phyloP scores from a whole-genome alignment of 2,888 invertebrate species.

The Cyrtodaria siliqua region DNA sequence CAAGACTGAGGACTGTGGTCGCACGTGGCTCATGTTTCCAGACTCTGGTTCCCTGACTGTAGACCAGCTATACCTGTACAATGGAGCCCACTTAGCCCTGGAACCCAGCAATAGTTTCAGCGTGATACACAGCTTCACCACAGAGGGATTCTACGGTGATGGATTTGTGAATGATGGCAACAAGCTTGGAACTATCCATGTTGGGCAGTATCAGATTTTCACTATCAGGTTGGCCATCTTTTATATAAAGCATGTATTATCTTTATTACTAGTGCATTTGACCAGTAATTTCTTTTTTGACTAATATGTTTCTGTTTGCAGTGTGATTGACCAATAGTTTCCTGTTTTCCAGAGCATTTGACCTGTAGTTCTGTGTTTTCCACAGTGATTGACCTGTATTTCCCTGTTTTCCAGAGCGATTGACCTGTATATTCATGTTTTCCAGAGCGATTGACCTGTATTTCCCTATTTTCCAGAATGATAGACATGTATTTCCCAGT shows the following conservation, averaged over 20 bases:
- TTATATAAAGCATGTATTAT: too few relatives aligned
- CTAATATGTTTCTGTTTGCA: constrained; percentile 24
- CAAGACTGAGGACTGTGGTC: constrained; percentile 59
- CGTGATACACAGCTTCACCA: constrained; percentile 41
- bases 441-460: constrained; percentile 58
- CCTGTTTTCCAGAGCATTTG: too few relatives aligned
- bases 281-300: constrained; percentile 62
- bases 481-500: too few relatives aligned
- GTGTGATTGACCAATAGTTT: constrained; percentile 61
- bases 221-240: constrained; percentile 48
- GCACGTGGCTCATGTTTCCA: constrained; percentile 72
- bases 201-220: constrained; percentile 69
- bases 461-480: too few relatives aligned
- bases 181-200: constrained; percentile 70
- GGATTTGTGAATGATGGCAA: constrained; percentile 49
- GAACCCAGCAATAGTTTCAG: constrained; percentile 49
- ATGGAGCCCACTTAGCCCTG: constrained; percentile 74
- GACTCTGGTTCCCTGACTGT: constrained; percentile 45
- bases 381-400: constrained; percentile 58
- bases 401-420: constrained; percentile 59
- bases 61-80: constrained; percentile 66
- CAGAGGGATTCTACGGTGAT: constrained; percentile 62
- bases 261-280: constrained; percentile 33
- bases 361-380: background rate
- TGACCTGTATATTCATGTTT: too few relatives aligned